Conservation (phyloP, 2,113 vertebrate genomes). For the Vidua macroura region DNA sequence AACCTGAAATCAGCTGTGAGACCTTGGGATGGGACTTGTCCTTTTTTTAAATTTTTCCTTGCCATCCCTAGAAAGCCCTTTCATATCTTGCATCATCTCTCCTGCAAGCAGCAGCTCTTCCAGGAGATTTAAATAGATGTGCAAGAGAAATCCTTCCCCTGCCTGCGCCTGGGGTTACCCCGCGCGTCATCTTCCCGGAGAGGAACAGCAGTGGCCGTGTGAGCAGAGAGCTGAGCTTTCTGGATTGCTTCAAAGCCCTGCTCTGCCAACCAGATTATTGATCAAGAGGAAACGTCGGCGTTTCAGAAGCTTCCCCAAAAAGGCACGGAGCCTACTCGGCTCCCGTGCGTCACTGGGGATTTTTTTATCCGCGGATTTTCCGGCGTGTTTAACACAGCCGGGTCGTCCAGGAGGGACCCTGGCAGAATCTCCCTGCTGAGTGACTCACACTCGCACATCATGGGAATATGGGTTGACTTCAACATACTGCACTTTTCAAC, state of each 20-base stretch:
- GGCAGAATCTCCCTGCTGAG: slow-evolving; percentile 48
- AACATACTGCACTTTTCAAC: slow-evolving; percentile 60
- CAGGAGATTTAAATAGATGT: background rate
- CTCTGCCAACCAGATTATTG: slow-evolving; percentile 28
- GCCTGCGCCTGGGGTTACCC: background rate
- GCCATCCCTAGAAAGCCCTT: background rate
- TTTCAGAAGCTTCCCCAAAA: slow-evolving; percentile 51
- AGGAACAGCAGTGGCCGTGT: background rate
- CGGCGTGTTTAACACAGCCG: background rate
- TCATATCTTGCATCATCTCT: background rate
- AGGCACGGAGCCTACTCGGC: background rate
- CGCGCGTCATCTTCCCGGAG: background rate
- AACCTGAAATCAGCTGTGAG: background rate
- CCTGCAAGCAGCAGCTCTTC: background rate
- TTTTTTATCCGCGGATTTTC: slow-evolving; percentile 43
- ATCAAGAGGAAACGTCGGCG: background rate
- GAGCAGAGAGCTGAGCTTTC: background rate
- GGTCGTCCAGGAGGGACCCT: slow-evolving; percentile 59
- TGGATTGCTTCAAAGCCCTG: background rate
- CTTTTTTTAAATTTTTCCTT: background rate
- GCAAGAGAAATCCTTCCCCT: slow-evolving; percentile 1
- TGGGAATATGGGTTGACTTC: slow-evolving; percentile 48
- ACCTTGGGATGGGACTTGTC: background rate
- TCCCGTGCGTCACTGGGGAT: background rate
- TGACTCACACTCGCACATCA: slow-evolving; percentile 45